phyloP scores from a whole-genome alignment of 64 coral and sea anemone species.

The Astreopora myriophthalma region DNA sequence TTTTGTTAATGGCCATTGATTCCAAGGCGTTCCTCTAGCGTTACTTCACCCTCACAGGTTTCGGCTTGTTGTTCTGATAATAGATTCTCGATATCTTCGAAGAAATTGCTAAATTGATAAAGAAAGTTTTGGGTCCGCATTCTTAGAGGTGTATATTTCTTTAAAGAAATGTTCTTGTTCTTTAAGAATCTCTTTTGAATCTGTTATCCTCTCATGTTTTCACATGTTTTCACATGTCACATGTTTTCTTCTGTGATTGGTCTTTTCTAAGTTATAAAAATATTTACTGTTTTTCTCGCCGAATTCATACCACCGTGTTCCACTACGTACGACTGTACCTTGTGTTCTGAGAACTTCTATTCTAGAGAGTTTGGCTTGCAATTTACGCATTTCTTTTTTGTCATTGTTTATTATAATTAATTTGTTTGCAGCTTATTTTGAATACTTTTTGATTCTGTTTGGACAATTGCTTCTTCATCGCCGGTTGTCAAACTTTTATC shows the following conservation, averaged over 20 bases:
- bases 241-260: neutral
- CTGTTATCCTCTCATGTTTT: neutral
- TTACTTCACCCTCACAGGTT: no score
- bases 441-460: no score
- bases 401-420: no score
- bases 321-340: neutral
- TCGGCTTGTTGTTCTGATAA: no score
- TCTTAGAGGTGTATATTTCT: neutral
- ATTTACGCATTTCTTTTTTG: no score
- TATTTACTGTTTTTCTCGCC: neutral
- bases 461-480: no score
- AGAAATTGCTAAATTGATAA: no score
- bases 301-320: neutral
- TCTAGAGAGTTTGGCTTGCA: neutral
- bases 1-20: no score
- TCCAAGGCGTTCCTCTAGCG: no score
- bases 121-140: neutral
- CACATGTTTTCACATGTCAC: neutral
- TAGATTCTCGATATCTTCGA: no score
- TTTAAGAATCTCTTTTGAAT: neutral
- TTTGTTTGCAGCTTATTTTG: no score
- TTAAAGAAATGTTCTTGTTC: neutral
- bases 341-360: neutral
- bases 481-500: no score
- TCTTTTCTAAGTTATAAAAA: neutral